Evolutionary conservation across 2,797 vertebrate genomes (phyloP), one percentile per base, ranked within the genome.

Genomic region (Acanthopagrus latus): DNA sequence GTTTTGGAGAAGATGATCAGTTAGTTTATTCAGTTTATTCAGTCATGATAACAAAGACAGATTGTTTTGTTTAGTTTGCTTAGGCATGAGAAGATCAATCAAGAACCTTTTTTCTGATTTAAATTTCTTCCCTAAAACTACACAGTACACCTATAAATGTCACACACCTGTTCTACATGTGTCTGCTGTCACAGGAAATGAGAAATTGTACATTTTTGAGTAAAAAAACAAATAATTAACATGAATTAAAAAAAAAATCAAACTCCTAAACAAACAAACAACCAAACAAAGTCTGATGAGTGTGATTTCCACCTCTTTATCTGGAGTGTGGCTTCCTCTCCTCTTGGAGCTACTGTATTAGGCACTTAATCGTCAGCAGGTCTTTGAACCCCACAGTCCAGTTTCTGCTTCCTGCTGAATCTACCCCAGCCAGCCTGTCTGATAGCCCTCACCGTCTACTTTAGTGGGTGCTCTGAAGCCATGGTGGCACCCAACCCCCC

Each of bases 361-460:
- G 48, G 50, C 64, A 20, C 50, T 84, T 71, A 59, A 66, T 43
- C 63, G 65, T 51, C 38, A 8, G 56, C 29, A 68, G 58, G 63
- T 75, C 88, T 85, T 81, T 89, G 81, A 89, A 84, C 83, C 64
- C 58, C 64, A 51, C 58, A 55, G 33, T 44, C 52, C 68, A 54
- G 48, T 41, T 74, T 74, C 76, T 38, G 64, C 66, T 82, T 89
- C 87, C 89, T 89, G 85, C 77, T 65, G 43, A 64, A 72, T 78
- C 75, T 76, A 3, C 38, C 60, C 83, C 66, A 88, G 86, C 54
- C 82, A 16, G 46, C 57, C 84, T 58, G 91, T 93, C 91, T 92
- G 83, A 86, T 73, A 55, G 87, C 79, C 86, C 84, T 73, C 76
- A 48, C 59, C 0, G 72, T 85, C 89, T 89, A 47, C 81, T 76